These are phyloP conservation scores for Xiphophorus couchianus DNA, from an alignment of 2,113 vertebrate genomes.

Conservation along the genomic window DNA sequence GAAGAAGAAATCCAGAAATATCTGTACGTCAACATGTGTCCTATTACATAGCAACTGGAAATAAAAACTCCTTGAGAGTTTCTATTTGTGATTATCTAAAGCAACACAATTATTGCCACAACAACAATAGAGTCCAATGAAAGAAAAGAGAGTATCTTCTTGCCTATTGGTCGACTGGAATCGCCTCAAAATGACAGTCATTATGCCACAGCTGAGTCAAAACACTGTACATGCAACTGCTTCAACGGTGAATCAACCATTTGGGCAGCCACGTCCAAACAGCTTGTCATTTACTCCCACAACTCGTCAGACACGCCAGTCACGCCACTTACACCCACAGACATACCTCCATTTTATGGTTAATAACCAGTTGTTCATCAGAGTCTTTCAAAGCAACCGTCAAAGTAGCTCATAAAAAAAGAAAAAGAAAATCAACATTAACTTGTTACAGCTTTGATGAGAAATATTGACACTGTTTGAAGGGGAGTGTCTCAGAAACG, in stretches of 20 bases:
- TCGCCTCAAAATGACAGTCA: conserved; percentile 6
- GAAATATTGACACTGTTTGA: not conserved
- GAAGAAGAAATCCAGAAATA: too few relatives aligned
- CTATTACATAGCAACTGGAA: not conserved
- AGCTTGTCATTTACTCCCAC: not conserved
- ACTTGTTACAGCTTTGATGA: not conserved
- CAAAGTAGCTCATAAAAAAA: not conserved
- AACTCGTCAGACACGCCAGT: not conserved
- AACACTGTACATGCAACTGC: not conserved
- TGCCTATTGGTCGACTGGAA: not conserved
- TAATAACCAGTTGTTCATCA: not conserved
- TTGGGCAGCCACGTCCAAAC: not conserved
- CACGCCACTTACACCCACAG: not conserved
- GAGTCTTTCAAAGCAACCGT: not conserved
- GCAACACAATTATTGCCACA: not conserved
- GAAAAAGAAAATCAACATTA: not conserved
- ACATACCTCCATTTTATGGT: not conserved
- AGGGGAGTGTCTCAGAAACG: not conserved
- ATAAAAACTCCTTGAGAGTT: not conserved
- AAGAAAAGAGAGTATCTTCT: not conserved
- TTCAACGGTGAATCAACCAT: not conserved
- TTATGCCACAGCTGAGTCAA: conserved; percentile 1
- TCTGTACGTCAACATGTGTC: too few relatives aligned
- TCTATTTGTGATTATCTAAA: not conserved
- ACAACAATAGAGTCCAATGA: not conserved